Evolutionary conservation across 2,797 vertebrate genomes (phyloP).

Genomic region (Oophaga sylvatica): DNA sequence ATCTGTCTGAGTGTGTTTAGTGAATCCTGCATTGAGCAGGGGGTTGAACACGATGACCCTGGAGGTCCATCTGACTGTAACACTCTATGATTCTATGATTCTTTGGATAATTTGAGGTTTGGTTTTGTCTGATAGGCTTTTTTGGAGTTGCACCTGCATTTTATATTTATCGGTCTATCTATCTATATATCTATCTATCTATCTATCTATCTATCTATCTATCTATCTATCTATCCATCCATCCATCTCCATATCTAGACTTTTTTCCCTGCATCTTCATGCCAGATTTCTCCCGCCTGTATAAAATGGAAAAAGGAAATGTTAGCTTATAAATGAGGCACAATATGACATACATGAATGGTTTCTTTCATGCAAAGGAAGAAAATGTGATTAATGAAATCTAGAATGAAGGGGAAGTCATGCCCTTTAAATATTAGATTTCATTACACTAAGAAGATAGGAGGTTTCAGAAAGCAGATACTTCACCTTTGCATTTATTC

Average conservation of each 20-base stretch:
- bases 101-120: too few relatives aligned
- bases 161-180: too few relatives aligned
- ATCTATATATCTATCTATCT: too few relatives aligned
- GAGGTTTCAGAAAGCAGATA: conserved; percentile 66
- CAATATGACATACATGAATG: conserved; percentile 65
- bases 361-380: conserved; percentile 65
- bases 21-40: too few relatives aligned
- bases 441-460: conserved; percentile 66
- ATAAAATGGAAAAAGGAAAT: conserved; percentile 57
- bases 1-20: too few relatives aligned
- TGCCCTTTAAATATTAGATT: conserved; percentile 70
- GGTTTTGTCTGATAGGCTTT: too few relatives aligned
- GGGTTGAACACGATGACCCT: too few relatives aligned
- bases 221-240: background rate
- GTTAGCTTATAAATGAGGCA: conserved; percentile 61
- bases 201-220: background rate
- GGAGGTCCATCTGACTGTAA: too few relatives aligned
- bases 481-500: conserved; percentile 61
- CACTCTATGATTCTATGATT: too few relatives aligned
- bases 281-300: background rate
- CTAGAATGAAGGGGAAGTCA: conserved; percentile 66
- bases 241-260: background rate
- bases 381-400: conserved; percentile 65
- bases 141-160: too few relatives aligned
- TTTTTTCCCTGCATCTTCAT: background rate